phyloP scores from a whole-genome alignment of 2,888 invertebrate species.

The Drosophila paramelanica region DNA sequence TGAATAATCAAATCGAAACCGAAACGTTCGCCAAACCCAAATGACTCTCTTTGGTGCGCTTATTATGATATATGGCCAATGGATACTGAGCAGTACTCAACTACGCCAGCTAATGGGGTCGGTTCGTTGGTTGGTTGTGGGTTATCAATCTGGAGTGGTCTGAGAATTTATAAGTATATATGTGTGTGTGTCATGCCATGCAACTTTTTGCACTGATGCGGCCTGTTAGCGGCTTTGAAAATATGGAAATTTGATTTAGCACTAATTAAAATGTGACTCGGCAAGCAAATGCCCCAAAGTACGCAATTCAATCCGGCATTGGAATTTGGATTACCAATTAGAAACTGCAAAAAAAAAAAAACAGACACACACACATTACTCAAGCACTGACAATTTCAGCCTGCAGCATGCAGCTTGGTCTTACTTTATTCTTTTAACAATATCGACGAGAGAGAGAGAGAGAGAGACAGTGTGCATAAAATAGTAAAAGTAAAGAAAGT shows the following conservation, averaged over 20 bases:
- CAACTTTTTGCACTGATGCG: slow-evolving; percentile 28
- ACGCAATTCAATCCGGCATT: slow-evolving; percentile 30
- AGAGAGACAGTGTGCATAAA: neutral
- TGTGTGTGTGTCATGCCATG: slow-evolving; percentile 6
- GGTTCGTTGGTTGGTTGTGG: neutral
- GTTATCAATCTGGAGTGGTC: slow-evolving; percentile 5
- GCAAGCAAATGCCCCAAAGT: slow-evolving; percentile 27
- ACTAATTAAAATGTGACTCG: slow-evolving; percentile 60
- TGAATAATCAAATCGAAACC: slow-evolving; percentile 63
- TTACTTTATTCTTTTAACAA: slow-evolving; percentile 1
- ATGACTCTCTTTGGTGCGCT: slow-evolving; percentile 77
- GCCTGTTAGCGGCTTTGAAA: slow-evolving; percentile 25
- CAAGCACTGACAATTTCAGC: slow-evolving; percentile 8
- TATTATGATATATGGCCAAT: slow-evolving; percentile 73
- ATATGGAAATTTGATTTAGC: slow-evolving; percentile 57
- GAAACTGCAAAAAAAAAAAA: neutral
- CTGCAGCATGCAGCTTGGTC: slow-evolving; percentile 10
- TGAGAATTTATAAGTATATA: slow-evolving; percentile 22
- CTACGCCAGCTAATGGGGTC: slow-evolving; percentile 5
- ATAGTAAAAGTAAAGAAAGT: slow-evolving; percentile 14
- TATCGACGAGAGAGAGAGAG: neutral
- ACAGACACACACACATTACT: neutral
- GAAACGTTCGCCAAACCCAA: slow-evolving; percentile 63
- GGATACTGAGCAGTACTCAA: slow-evolving; percentile 38
- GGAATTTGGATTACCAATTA: slow-evolving; percentile 7